Percentiles rank a stretch among this genome's conserved stretches.
phyloP scores from a whole-genome alignment of 1,140 invertebrate species.

The Tetramorium alpestre region DNA sequence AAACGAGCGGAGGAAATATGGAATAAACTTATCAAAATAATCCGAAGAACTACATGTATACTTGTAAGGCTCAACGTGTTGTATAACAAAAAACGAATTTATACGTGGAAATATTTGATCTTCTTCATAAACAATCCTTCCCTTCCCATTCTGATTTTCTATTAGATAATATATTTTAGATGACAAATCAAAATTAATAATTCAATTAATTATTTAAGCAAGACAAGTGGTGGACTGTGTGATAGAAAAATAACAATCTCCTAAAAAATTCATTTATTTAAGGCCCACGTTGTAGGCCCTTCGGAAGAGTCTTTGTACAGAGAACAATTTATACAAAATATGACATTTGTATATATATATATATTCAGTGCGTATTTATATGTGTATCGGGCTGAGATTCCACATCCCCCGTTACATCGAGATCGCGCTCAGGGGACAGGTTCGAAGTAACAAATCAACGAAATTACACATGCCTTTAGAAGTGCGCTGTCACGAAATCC shows the following conservation, averaged over 20 bases:
- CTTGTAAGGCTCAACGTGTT: slow-evolving; percentile 82
- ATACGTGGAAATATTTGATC: slow-evolving; percentile 74
- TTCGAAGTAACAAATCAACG: slow-evolving; percentile 41
- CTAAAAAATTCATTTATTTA: slow-evolving; percentile 84
- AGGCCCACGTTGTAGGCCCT: slow-evolving; percentile 60
- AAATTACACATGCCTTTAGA: slow-evolving; percentile 17
- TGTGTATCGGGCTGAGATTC: slow-evolving; percentile 53
- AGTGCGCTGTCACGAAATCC: slow-evolving; percentile 70
- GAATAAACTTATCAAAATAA: slow-evolving; percentile 72
- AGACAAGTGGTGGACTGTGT: neutral
- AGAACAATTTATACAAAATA: slow-evolving; percentile 82
- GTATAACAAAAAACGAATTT: slow-evolving; percentile 84
- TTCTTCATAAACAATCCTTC: slow-evolving; percentile 59
- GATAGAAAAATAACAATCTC: neutral
- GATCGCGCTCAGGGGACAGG: slow-evolving; percentile 28
- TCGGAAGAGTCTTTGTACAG: slow-evolving; percentile 79
- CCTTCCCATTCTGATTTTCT: neutral
- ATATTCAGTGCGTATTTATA: slow-evolving; percentile 52
- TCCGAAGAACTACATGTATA: slow-evolving; percentile 80
- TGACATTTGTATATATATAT: slow-evolving; percentile 65
- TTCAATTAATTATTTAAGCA: neutral
- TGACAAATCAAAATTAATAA: neutral
- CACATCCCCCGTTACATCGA: slow-evolving; percentile 68
- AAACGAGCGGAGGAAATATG: slow-evolving; percentile 35
- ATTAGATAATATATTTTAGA: neutral